Evolutionary conservation across 2,888 invertebrate species (phyloP).

Genomic region (Macropis europaea): DNA sequence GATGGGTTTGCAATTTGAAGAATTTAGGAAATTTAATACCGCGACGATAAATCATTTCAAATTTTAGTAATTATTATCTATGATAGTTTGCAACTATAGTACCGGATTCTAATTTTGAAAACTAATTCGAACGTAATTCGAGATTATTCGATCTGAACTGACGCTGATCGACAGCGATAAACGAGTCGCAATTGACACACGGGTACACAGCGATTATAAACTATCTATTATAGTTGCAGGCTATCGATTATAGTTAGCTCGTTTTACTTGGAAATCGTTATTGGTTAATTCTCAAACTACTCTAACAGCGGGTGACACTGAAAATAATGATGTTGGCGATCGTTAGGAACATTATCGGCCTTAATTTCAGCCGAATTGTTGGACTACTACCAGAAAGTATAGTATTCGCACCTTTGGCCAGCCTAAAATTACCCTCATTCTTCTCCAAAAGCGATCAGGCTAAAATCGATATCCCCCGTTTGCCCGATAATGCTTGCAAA

Average conservation of each 20-base stretch:
- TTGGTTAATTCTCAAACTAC: constrained; percentile 5
- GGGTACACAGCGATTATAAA: background rate
- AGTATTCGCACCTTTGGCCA: constrained; percentile 22
- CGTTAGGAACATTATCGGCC: constrained; percentile 17
- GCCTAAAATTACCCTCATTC: constrained; percentile 42
- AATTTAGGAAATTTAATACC: no score
- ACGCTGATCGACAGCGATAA: no score
- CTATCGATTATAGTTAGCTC: no score
- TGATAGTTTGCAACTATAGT: no score
- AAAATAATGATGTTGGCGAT: constrained; percentile 10
- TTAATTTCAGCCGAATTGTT: constrained; percentile 30
- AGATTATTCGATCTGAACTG: no score
- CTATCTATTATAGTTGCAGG: no score
- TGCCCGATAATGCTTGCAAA: background rate
- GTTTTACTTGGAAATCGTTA: background rate
- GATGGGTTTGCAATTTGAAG: no score
- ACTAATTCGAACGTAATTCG: no score
- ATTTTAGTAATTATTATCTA: no score
- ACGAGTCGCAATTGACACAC: background rate
- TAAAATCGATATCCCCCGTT: constrained; percentile 55
- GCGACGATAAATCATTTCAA: no score
- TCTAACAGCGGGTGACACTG: background rate
- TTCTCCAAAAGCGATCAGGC: constrained; percentile 49
- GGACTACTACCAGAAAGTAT: constrained; percentile 30
- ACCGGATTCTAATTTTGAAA: no score